Percentiles rank a stretch among this genome's conserved stretches.
These are phyloP conservation scores for Rhinogobio ventralis DNA, from an alignment of 2,797 vertebrate species.

Conservation along the genomic window DNA sequence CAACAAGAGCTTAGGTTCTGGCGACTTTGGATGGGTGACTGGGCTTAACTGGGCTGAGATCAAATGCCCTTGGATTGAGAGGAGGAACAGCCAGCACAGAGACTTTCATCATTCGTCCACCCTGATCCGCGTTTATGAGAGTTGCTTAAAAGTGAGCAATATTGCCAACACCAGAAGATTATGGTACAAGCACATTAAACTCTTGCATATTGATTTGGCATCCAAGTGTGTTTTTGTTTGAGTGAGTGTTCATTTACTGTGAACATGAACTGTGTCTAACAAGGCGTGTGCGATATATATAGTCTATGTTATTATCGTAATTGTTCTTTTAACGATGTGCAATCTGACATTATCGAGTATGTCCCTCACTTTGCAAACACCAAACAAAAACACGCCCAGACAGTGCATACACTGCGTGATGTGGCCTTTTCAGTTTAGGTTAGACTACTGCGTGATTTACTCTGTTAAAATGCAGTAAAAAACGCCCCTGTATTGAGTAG, in stretches of 20 bases:
- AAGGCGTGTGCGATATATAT: background rate
- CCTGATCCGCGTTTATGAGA: constrained; percentile 59
- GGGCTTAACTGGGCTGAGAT: constrained; percentile 71
- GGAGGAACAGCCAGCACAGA: constrained; percentile 60
- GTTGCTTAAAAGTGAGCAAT: background rate
- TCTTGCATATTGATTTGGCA: constrained; percentile 37
- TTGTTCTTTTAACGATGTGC: too few relatives aligned
- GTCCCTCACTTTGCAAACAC: too few relatives aligned
- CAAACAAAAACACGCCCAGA: too few relatives aligned
- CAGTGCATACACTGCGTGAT: too few relatives aligned
- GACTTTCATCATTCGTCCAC: constrained; percentile 43
- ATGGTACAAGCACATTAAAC: constrained; percentile 55
- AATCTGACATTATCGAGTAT: too few relatives aligned
- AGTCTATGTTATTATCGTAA: background rate
- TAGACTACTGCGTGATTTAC: too few relatives aligned
- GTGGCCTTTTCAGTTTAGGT: too few relatives aligned
- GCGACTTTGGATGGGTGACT: constrained; percentile 70
- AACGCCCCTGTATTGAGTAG: too few relatives aligned
- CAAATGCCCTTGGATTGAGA: constrained; percentile 72
- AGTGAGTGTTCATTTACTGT: background rate
- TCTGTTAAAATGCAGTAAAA: too few relatives aligned
- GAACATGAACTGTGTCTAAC: constrained; percentile 16
- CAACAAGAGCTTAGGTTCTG: constrained; percentile 79
- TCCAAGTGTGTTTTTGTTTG: background rate
- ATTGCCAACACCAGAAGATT: constrained; percentile 31